phyloP scores from a whole-genome alignment of 2,888 invertebrate genomes.

The Zonitis immaculata region DNA sequence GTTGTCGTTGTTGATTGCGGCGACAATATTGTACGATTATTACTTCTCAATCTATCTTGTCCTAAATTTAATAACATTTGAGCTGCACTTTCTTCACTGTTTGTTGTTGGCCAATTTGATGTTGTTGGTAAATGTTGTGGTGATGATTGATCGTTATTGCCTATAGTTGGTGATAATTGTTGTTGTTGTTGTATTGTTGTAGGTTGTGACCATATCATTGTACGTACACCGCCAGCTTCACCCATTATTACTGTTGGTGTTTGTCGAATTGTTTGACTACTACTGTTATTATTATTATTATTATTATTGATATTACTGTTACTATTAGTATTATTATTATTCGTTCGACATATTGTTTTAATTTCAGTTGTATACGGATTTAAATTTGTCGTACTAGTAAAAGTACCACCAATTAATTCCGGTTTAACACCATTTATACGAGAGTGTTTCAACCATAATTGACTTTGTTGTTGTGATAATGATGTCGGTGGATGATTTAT shows the following conservation, averaged over 20 bases:
- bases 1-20: slow-evolving; percentile 34
- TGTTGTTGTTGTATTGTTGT: slow-evolving; percentile 40
- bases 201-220: slow-evolving; percentile 66
- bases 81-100: slow-evolving; percentile 54
- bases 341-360: slow-evolving; percentile 37
- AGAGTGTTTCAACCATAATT: slow-evolving; percentile 49
- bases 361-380: slow-evolving; percentile 41
- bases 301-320: too few species aligned
- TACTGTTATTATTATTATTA: too few species aligned
- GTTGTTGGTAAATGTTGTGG: slow-evolving; percentile 6
- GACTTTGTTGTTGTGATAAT: slow-evolving; percentile 41
- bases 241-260: slow-evolving; percentile 91
- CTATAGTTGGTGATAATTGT: slow-evolving; percentile 43
- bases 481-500: slow-evolving; percentile 37
- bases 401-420: slow-evolving; percentile 68
- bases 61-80: slow-evolving; percentile 73
- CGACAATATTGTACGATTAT: slow-evolving; percentile 17
- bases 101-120: slow-evolving; percentile 33
- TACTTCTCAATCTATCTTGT: slow-evolving; percentile 49
- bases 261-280: slow-evolving; percentile 52
- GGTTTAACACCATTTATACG: slow-evolving; percentile 72
- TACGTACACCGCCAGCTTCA: slow-evolving; percentile 80
- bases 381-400: slow-evolving; percentile 27
- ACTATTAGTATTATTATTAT: slow-evolving; percentile 14
- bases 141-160: slow-evolving; percentile 5